phyloP scores from a whole-genome alignment of 1,140 invertebrate genomes.

The Calliopsis andreniformis region DNA sequence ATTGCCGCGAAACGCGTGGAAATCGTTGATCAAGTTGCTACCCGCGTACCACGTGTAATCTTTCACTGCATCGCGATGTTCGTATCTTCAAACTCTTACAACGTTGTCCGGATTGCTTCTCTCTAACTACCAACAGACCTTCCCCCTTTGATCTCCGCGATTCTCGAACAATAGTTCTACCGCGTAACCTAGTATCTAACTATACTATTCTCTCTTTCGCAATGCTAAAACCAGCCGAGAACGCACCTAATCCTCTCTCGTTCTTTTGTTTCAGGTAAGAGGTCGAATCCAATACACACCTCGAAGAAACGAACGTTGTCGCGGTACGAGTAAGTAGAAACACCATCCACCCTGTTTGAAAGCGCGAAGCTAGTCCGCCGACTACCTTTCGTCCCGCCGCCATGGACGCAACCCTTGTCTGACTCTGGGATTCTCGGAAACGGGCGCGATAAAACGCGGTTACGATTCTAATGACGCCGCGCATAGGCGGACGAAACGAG shows the following conservation, averaged over 20 bases:
- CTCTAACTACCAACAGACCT: no score
- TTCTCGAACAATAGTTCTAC: no score
- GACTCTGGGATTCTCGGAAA: neutral
- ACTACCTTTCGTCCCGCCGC: neutral
- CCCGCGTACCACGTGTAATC: no score
- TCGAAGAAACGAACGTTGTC: constrained; percentile 33
- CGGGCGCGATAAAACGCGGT: neutral
- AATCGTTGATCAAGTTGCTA: neutral
- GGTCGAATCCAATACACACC: neutral
- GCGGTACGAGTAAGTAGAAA: constrained; percentile 49
- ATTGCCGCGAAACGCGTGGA: neutral
- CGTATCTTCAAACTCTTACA: no score
- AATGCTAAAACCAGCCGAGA: neutral
- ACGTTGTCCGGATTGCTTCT: no score
- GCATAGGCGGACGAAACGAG: constrained; percentile 6
- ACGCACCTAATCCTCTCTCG: neutral
- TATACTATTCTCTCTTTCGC: no score
- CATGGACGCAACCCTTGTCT: neutral
- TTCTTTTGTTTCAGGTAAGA: constrained; percentile 76
- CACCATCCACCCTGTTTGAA: constrained; percentile 7
- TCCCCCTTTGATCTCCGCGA: no score
- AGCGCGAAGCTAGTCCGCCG: neutral
- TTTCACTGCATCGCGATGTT: no score
- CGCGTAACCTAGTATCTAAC: no score
- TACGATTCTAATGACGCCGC: constrained; percentile 24